A percentile compares a stretch with the other conserved stretches of the same genome.
These are phyloP conservation scores for Asarcornis scutulata DNA, from an alignment of 2,113 vertebrate species.

Conservation along the genomic window DNA sequence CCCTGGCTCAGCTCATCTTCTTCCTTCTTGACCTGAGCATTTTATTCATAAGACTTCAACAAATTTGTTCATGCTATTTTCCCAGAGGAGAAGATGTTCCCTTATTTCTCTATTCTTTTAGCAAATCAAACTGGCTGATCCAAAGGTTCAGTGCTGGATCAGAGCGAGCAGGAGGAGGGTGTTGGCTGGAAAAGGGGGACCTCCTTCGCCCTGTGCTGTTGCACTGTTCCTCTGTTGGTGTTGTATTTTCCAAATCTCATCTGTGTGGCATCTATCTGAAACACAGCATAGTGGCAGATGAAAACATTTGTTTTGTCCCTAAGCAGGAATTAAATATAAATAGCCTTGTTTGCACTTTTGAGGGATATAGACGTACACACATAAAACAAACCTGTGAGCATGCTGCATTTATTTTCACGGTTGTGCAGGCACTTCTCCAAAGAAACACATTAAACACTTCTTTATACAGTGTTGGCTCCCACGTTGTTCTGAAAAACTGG, in stretches of 20 bases:
- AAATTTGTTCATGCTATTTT: not conserved
- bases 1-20: not conserved
- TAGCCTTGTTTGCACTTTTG: not conserved
- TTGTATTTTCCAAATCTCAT: not conserved
- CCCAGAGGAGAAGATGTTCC: not conserved
- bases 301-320: not conserved
- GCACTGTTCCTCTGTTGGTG: not conserved
- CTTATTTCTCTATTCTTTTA: not conserved
- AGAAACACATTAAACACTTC: not conserved
- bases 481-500: not conserved
- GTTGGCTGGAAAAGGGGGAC: not conserved
- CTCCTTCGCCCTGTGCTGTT: not conserved
- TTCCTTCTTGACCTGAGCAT: too few species aligned
- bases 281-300: rapidly evolving
- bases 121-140: rapidly evolving
- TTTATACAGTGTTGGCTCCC: not conserved
- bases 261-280: not conserved
- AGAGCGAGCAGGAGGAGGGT: not conserved
- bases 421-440: not conserved
- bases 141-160: not conserved
- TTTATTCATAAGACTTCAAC: rapidly evolving
- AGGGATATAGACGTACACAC: rapidly evolving
- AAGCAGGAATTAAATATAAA: not conserved
- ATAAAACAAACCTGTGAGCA: rapidly evolving
- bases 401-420: not conserved